Percentiles rank a stretch among this genome's conserved stretches.
phyloP scores from a whole-genome alignment of 1,140 invertebrate species.

The Oppia nitens region DNA sequence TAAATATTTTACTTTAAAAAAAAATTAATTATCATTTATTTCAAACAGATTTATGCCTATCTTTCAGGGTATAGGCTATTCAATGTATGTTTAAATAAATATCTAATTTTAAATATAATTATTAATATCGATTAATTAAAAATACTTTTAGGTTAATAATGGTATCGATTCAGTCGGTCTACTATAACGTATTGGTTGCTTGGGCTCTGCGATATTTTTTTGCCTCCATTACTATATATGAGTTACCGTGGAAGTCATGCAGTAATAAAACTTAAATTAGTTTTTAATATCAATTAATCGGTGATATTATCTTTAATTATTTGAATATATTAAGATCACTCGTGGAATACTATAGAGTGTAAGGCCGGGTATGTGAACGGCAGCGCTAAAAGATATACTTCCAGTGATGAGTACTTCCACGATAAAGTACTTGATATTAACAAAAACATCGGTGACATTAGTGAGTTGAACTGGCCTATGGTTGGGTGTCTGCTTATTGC shows the following conservation, averaged over 20 bases:
- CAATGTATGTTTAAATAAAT: too few relatives aligned
- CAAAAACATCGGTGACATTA: not conserved
- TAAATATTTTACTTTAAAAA: too few relatives aligned
- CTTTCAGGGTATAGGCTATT: constrained; percentile 3
- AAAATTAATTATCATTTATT: too few relatives aligned
- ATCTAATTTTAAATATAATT: too few relatives aligned
- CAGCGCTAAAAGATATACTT: not conserved
- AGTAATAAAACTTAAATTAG: too few relatives aligned
- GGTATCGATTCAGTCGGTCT: not conserved
- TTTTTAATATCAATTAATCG: too few relatives aligned
- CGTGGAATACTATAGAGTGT: not conserved
- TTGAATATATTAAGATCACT: not conserved
- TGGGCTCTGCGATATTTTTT: constrained; percentile 6
- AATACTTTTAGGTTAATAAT: too few relatives aligned
- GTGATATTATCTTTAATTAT: not conserved
- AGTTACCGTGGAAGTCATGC: constrained; percentile 1
- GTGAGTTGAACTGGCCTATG: not conserved
- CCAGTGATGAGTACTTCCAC: not conserved
- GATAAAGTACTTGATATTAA: not conserved
- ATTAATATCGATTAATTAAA: too few relatives aligned
- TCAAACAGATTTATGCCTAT: too few relatives aligned
- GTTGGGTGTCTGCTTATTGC: not conserved
- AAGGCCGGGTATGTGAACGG: too few relatives aligned
- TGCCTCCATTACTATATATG: not conserved
- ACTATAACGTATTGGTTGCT: constrained; percentile 6